Percentiles rank a stretch among this genome's conserved stretches.
Conservation (phyloP, 2,888 invertebrate genomes). For the Chelonus formosanus region DNA sequence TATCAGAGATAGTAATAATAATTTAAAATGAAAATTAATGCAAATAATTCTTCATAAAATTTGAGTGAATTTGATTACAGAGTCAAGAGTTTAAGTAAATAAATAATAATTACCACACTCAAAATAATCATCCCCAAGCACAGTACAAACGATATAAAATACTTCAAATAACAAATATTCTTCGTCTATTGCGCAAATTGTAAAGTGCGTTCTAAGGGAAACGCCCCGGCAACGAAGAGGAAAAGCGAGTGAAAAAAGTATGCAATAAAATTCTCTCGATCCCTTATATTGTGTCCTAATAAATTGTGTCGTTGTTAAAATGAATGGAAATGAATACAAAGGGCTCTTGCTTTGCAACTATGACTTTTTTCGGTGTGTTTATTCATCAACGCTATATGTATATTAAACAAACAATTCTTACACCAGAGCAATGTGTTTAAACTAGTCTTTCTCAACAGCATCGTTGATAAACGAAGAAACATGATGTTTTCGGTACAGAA, state of each 20-base stretch:
- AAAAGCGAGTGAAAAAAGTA: conserved; percentile 8
- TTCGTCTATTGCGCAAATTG: neutral
- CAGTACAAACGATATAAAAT: no score
- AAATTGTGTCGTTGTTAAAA: no score
- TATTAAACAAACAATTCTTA: no score
- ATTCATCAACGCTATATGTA: no score
- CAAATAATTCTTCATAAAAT: no score
- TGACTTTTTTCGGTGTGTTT: no score
- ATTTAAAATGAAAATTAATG: no score
- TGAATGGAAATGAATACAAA: no score
- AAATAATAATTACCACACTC: neutral
- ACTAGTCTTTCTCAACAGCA: conserved; percentile 1
- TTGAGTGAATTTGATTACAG: no score
- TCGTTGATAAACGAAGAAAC: conserved; percentile 19
- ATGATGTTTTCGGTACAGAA: conserved; percentile 33
- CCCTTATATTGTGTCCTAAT: neutral
- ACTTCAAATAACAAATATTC: neutral
- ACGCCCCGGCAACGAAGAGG: conserved; percentile 16
- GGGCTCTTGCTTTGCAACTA: no score
- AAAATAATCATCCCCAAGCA: neutral
- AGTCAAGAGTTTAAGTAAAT: no score
- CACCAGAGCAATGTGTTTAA: neutral
- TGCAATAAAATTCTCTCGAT: conserved; percentile 1
- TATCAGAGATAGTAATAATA: no score
- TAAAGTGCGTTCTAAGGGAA: conserved; percentile 17